Conservation (phyloP, 2,888 invertebrate genomes). For the Cephonodes hylas region DNA sequence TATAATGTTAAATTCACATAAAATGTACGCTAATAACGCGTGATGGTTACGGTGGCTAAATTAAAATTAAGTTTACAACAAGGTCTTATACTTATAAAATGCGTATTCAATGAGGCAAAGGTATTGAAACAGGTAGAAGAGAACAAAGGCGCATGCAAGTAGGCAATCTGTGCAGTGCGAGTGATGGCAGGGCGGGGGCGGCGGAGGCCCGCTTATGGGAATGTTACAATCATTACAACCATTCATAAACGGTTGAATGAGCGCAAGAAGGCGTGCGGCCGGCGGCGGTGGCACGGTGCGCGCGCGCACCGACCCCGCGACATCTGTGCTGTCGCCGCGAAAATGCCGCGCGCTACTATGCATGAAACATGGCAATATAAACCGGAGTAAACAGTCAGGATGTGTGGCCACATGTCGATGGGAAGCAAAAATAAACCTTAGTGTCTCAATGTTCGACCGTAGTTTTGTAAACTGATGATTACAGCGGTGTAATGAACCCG, state of each 20-base stretch:
- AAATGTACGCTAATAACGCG: background rate
- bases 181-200: slow-evolving; percentile 57
- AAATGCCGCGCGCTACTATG: slow-evolving; percentile 36
- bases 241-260: slow-evolving; percentile 78
- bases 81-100: background rate
- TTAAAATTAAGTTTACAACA: background rate
- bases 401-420: background rate
- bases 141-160: slow-evolving; percentile 37
- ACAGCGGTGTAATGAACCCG: slow-evolving; percentile 70
- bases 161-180: slow-evolving; percentile 46
- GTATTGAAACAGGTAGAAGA: background rate
- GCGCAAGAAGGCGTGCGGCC: slow-evolving; percentile 62
- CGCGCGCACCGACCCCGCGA: slow-evolving; percentile 54
- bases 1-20: background rate
- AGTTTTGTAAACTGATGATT: slow-evolving; percentile 13
- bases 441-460: background rate
- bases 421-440: slow-evolving; percentile 2
- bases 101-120: background rate
- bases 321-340: slow-evolving; percentile 53
- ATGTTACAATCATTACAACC: slow-evolving; percentile 73
- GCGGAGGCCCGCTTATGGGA: slow-evolving; percentile 69
- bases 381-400: slow-evolving; percentile 14
- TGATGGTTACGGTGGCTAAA: background rate
- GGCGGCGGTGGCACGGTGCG: slow-evolving; percentile 46
- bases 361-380: slow-evolving; percentile 24